Evolutionary conservation across 1,140 invertebrate species (phyloP), one percentile per base, ranked within the genome.

Genomic region (Aethina tumida): DNA sequence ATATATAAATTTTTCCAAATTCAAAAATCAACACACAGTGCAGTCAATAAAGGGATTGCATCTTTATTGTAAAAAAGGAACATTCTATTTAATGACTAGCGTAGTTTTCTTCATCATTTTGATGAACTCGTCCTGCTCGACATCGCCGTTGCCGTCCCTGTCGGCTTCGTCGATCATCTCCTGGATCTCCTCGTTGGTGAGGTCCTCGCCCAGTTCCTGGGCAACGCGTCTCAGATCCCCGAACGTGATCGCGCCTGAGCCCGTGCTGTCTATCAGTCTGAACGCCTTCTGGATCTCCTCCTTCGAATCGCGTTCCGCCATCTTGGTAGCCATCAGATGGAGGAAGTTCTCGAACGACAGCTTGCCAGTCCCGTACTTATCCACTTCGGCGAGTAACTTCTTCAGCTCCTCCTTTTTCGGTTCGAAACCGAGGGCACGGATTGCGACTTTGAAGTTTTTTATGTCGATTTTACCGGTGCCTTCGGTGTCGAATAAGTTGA

Each of bases 161-260:
- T 25, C 14, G 6, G 29, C 15, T 14, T 25, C 22, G 12, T 6
- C 16, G 9, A 45, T 16, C 41, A 44, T 41, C 18, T 44, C 42
- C 9, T 36, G 32, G 14, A 48, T 9, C 21, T 36, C 25, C 19
- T 44, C 36, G 12, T 45, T 20, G 18, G 38, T 31, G 3, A 37
- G 28, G 13, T 36, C 28, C 19, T 41, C 43, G 2, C 40, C 35
- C 9, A 47, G 28, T 12, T 28, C 19, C 4, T 14, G 21, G 6
- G 34, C 32, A 5, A 38, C 32, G n/a, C 24, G 2, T n/a, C 8
- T 9, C 27, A 45, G 18, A 2, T 27, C 32, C 1, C 24, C 8
- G 2, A 16, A 12, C 5, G 10, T 29, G n/a, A 45, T 34, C 10
- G 16, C 17, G 16, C 43, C 43, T 2, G 8, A 25, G 1, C 29